Evolutionary conservation across 2,888 invertebrate genomes (phyloP), one percentile per base, ranked within the genome.

Genomic region (Drosophila colorata): DNA sequence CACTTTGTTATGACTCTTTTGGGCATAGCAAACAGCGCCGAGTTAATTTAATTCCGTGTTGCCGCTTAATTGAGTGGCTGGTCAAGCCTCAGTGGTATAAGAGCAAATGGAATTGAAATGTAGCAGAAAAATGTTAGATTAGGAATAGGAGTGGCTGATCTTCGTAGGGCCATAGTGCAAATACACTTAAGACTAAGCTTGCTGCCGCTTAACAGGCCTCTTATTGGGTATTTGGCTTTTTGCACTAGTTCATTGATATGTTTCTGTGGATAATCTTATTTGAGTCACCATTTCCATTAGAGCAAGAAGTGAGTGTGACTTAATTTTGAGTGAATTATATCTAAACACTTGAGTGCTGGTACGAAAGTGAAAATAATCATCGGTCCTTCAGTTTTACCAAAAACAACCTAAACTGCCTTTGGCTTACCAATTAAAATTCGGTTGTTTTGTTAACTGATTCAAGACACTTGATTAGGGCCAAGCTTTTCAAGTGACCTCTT

Each of bases 41-140:
- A 88, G 87, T 75, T 83, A 86, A 88, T 88, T 88, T 73, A 88
- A 83, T 83, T 83, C 71, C 46, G 70, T 74, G 69, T 80, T 83
- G 67, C 47, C 53, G 53, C 70, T 63, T 88, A 88, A 88, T 83
- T 83, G 75, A 88, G 83, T 80, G 77, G 44, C 60, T 58, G 77
- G 74, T 75, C 87, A 78, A 69, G 71, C 53, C 71, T 31, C 55
- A 52, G 44, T 25, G 37, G 37, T 41, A 46, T 23, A 11, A 31
- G 40, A 44, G 60, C 14, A 59, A 84, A 68, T 61, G 69, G 44
- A 84, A 69, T 60, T 59, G 60, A 74, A 66, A 64, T 74, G 78
- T 68, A 31, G 72, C 66, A 44, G 43, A 40, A 49, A 53, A 35
- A 58, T 31, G 41, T 41, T 23, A 38, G 60, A 57, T 59, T 48